Conservation (phyloP, 2,113 vertebrate species). For the Anoura caudifer region DNA sequence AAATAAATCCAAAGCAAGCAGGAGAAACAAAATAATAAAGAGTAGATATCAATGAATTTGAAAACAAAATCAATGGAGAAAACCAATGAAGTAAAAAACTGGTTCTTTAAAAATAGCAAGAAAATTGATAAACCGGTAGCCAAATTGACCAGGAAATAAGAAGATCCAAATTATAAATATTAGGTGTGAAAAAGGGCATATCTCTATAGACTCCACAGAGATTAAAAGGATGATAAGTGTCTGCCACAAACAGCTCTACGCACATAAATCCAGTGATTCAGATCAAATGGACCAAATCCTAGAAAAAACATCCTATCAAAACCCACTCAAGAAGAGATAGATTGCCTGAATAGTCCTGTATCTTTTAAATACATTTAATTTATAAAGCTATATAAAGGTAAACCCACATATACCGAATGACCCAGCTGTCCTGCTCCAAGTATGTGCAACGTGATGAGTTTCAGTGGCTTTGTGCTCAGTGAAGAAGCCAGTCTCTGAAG, state of each 20-base stretch:
- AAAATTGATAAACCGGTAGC: neutral
- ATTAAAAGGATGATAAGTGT: neutral
- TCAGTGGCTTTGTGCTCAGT: neutral
- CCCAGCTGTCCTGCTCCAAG: neutral
- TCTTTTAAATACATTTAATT: neutral
- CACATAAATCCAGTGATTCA: neutral
- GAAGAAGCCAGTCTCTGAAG: neutral
- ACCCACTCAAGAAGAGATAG: neutral
- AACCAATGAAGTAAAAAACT: neutral
- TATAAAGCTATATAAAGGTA: neutral
- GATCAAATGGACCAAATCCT: neutral
- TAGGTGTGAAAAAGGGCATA: neutral
- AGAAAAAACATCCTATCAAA: neutral
- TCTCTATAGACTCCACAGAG: neutral
- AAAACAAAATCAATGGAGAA: neutral
- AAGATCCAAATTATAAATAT: neutral
- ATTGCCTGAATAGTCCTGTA: neutral
- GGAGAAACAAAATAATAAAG: neutral
- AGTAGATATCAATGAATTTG: neutral
- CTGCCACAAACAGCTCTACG: neutral
- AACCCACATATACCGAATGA: neutral
- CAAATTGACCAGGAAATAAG: neutral
- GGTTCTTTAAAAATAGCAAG: neutral
- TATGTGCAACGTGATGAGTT: neutral
- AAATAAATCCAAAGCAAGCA: neutral